phyloP scores from a whole-genome alignment of 2,113 vertebrate genomes.

The Gallinago paraguaiae region DNA sequence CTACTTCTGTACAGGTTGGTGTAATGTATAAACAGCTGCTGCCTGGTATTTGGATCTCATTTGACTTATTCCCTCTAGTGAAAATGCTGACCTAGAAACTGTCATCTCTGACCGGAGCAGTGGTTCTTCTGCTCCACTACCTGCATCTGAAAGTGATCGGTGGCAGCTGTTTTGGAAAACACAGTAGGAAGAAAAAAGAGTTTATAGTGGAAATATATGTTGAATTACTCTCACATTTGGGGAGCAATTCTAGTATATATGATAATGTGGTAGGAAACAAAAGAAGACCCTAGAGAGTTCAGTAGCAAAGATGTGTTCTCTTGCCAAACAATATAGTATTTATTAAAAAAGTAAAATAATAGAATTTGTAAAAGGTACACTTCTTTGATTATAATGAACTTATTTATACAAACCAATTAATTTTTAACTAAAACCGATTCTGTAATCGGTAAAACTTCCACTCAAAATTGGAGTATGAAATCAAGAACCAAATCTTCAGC shows the following conservation, averaged over 20 bases:
- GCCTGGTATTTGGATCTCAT: background rate
- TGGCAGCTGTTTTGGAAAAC: background rate
- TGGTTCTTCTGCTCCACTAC: conserved; percentile 14
- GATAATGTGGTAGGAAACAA: background rate
- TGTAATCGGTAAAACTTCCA: background rate
- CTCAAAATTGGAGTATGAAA: background rate
- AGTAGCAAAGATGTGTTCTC: background rate
- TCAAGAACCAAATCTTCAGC: background rate
- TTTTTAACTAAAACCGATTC: background rate
- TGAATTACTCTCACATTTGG: background rate
- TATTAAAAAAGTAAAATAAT: background rate
- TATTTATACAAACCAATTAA: background rate
- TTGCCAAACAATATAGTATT: background rate
- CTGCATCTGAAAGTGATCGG: background rate
- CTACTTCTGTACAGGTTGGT: background rate
- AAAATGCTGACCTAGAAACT: conserved; percentile 33
- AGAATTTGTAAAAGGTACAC: accelerated
- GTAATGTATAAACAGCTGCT: background rate
- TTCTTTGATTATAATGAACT: background rate
- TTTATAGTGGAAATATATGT: background rate
- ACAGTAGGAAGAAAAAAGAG: background rate
- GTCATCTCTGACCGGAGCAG: background rate
- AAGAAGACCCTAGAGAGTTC: background rate
- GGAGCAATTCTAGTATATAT: background rate
- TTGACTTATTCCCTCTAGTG: background rate